Base-by-base conservation (phyloP, 1,140 invertebrate species). In the Penaeus chinensis region DNA sequence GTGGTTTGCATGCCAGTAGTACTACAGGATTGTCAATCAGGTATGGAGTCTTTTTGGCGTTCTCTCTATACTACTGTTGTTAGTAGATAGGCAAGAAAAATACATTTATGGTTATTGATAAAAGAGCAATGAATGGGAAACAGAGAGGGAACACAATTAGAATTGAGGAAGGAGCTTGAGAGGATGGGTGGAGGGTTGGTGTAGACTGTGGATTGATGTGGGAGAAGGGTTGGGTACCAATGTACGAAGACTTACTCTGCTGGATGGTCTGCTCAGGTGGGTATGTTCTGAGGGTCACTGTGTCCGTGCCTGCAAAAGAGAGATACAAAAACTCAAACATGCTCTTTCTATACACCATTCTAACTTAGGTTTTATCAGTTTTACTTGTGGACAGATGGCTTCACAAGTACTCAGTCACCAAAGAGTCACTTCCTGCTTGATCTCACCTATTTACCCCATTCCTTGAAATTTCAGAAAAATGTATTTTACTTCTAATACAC, bases 181-280 rank as follows among this genome's bases (percentile, higher is more conserved):
- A 89, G 82, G 88, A 42, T 65, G 66, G 63, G 60, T 20, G 27
- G 32, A 47, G 65, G 62, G 20, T 83, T 66, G 81, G 81, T 66
- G 81, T 66, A 83, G 81, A 66, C 81, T 54, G 54, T 54, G 32
- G 66, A 61, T 62, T 66, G 27, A 42, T 37, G 24, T 54, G 27
- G 80, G 62, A 65, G 71, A 16, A 84, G 83, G 74, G 71, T 19
- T 76, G 54, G 71, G 76, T 78, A 82, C 32, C 22, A 85, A 82
- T n/a, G 81, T 85, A 69, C 66, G 84, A 91, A 37, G 86, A 95
- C 95, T 95, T 93, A 97, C 96, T 95, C 94, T 96, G 94, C 94
- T 96, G 95, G 69, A 96, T 95, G 61, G 94, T 94, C 92, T 97
- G 96, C 65, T 95, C 94, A 47, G 92, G 92, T 10, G 96, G 96